Conservation (phyloP, 1,140 invertebrate species). For the Cherax destructor region DNA sequence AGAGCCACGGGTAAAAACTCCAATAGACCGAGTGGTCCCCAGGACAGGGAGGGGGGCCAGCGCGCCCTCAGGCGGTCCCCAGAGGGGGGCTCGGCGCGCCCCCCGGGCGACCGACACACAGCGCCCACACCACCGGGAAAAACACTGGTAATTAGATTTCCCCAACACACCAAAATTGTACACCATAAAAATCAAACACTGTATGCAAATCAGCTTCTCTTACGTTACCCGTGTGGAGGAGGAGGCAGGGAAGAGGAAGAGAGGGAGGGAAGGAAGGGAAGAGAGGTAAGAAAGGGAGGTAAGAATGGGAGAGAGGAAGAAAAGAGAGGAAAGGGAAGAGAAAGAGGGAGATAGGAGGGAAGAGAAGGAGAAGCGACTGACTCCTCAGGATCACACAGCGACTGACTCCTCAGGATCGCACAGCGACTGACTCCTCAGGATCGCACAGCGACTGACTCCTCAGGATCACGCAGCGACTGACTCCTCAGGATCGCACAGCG, state of each 20-base stretch:
- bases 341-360: not conserved
- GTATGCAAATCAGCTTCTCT: slow-evolving; percentile 57
- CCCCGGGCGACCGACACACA: slow-evolving; percentile 25
- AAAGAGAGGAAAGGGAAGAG: slow-evolving; percentile 6
- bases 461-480: too few relatives aligned
- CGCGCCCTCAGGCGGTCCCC: not conserved
- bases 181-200: slow-evolving; percentile 63
- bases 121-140: slow-evolving; percentile 52
- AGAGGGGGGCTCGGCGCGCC: not conserved
- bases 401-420: too few relatives aligned
- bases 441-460: too few relatives aligned
- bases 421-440: too few relatives aligned
- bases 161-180: slow-evolving; percentile 65
- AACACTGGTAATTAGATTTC: slow-evolving; percentile 65
- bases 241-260: not conserved
- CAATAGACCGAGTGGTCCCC: slow-evolving; percentile 5
- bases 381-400: too few relatives aligned
- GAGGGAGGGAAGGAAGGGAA: not conserved
- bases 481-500: too few relatives aligned
- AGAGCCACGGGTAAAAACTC: slow-evolving; percentile 7
- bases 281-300: too few relatives aligned
- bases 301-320: not conserved
- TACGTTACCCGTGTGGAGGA: slow-evolving; percentile 34
- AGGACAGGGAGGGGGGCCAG: too few relatives aligned
- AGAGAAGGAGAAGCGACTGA: not conserved